Percentiles rank a stretch among this genome's conserved stretches.
Conservation (phyloP, 2,113 vertebrate species). For the Syngnathus floridae region DNA sequence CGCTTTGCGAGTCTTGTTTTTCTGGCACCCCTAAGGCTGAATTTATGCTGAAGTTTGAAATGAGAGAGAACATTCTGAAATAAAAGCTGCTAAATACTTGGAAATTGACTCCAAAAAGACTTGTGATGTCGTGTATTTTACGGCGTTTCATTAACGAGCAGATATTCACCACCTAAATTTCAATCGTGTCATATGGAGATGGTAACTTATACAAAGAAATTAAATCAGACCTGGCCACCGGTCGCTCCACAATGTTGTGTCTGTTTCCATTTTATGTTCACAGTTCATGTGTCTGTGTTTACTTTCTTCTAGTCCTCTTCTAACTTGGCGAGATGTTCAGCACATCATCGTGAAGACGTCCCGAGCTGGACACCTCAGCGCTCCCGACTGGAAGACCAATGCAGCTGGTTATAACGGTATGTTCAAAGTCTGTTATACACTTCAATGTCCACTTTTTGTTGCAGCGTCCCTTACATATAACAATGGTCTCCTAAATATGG, state of each 20-base stretch:
- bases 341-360: conserved; percentile 99
- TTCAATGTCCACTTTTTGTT: background rate
- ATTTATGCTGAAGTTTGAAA: background rate
- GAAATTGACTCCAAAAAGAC: background rate
- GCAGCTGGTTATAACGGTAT: conserved; percentile 97
- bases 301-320: conserved; percentile 74
- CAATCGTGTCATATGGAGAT: background rate
- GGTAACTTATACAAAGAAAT: background rate
- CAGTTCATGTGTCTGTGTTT: conserved; percentile 21
- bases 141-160: background rate
- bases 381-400: conserved; percentile 99
- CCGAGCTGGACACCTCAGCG: conserved; percentile 90
- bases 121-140: background rate
- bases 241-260: background rate
- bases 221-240: background rate
- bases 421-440: background rate
- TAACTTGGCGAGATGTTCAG: conserved; percentile 97
- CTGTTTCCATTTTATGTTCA: background rate
- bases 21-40: background rate
- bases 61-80: background rate
- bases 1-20: conserved; percentile 2
- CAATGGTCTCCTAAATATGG: background rate
- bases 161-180: background rate
- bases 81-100: background rate
- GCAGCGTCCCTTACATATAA: background rate